Base-by-base conservation (phyloP, 2,888 invertebrate species). In the Nezara viridula region DNA sequence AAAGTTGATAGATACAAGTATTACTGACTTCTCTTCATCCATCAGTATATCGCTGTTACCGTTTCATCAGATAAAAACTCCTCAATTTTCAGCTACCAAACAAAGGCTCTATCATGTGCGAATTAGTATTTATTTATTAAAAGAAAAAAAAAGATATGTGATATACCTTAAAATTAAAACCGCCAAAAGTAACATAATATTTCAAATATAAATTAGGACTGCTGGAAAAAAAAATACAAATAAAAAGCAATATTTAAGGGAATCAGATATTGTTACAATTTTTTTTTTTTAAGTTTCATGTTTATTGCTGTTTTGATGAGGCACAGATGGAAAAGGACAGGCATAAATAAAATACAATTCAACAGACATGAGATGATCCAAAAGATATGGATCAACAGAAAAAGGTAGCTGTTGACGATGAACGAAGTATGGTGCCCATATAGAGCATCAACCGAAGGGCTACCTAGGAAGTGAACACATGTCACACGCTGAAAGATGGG, bases 381-480 rank as follows among this genome's bases (percentile, higher is more conserved):
- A n/a, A 40, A 24, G 44, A 47, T 44, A 81, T 44, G 81, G 44
- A 81, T 81, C 44, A n/a, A 81, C 81, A 47, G 16, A 44, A 47
- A 77, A 40, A 81, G 44, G 81, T 81, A 81, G 81, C 44, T 24
- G 81, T 47, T 81, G 44, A 44, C 16, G 81, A 81, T 81, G 44
- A 73, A 81, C 24, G n/a, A 81, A 81, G 81, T 73, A n/a, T 24
- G 24, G 40, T 40, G 81, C 81, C 44, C 81, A 4, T 6, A 44
- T 5, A 44, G 47, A 81, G 81, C 81, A 40, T 81, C n/a, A 81
- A 47, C 81, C 81, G 3, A 47, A n/a, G 73, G 88, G 88, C 66
- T 92, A 95, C 95, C 96, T 95, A 91, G 98, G 98, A 93, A 98
- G 94, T 92, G 95, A 96, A 94, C 98, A 98, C 95, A 98, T 98